Evolutionary conservation across 2,113 vertebrate genomes (phyloP).

Genomic region (Circaetus cinerascens): DNA sequence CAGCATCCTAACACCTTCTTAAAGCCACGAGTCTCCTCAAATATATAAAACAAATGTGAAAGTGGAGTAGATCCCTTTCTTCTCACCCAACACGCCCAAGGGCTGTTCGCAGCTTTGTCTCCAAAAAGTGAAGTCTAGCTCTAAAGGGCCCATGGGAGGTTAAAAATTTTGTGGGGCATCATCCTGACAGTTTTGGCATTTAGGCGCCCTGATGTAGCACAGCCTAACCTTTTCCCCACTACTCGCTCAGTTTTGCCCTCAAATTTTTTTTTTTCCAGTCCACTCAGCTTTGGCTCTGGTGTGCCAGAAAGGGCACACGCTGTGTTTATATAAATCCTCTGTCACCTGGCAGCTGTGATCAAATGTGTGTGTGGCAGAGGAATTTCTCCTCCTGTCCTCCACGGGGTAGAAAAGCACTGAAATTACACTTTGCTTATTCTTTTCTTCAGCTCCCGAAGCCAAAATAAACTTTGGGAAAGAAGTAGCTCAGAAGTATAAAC

Average conservation of each 20-base stretch:
- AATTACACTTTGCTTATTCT: slow-evolving; percentile 8
- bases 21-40: not conserved
- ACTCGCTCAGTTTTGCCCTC: not conserved
- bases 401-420: not conserved
- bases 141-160: not conserved
- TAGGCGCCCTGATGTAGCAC: not conserved
- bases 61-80: not conserved
- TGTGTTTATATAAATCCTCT: not conserved
- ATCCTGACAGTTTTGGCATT: not conserved
- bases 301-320: not conserved
- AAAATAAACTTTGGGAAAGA: slow-evolving; percentile 29
- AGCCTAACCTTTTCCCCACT: not conserved
- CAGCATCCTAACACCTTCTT: not conserved
- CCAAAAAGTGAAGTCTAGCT: not conserved
- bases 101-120: not conserved
- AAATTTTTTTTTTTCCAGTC: not conserved
- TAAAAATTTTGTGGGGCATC: not conserved
- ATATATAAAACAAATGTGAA: not conserved
- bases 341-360: not conserved
- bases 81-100: not conserved
- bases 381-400: slow-evolving; percentile 4
- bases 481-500: slow-evolving; percentile 26
- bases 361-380: not conserved
- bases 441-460: not conserved
- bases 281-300: not conserved